phyloP scores from a whole-genome alignment of 2,113 vertebrate genomes.

The Montifringilla adamsi region DNA sequence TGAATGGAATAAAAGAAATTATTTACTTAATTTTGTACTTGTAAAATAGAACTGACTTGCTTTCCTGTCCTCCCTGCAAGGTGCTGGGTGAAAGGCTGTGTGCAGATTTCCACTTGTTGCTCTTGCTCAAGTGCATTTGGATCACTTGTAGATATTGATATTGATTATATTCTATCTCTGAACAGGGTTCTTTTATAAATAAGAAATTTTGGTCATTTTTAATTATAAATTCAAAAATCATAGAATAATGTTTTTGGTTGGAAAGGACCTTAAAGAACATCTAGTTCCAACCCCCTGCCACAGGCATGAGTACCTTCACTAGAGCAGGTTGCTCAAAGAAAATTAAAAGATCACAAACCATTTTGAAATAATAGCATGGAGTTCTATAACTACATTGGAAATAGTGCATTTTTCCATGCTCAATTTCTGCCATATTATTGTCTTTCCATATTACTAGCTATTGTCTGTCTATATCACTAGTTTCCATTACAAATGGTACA shows the following conservation, averaged over 20 bases:
- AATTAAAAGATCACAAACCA: neutral
- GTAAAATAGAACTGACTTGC: neutral
- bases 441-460: neutral
- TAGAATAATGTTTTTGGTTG: neutral
- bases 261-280: neutral
- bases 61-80: neutral
- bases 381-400: neutral
- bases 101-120: neutral
- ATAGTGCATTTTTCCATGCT: neutral
- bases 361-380: neutral
- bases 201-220: neutral
- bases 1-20: neutral
- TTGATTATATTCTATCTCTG: neutral
- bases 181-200: neutral
- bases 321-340: neutral
- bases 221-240: neutral
- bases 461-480: neutral
- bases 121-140: neutral
- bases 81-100: neutral
- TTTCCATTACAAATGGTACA: neutral
- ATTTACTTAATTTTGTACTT: neutral
- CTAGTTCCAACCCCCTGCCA: neutral
- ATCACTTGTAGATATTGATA: neutral
- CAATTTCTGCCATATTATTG: neutral
- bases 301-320: neutral